Evolutionary conservation across 2,113 vertebrate species (phyloP).

Genomic region (Deroptyus accipitrinus): DNA sequence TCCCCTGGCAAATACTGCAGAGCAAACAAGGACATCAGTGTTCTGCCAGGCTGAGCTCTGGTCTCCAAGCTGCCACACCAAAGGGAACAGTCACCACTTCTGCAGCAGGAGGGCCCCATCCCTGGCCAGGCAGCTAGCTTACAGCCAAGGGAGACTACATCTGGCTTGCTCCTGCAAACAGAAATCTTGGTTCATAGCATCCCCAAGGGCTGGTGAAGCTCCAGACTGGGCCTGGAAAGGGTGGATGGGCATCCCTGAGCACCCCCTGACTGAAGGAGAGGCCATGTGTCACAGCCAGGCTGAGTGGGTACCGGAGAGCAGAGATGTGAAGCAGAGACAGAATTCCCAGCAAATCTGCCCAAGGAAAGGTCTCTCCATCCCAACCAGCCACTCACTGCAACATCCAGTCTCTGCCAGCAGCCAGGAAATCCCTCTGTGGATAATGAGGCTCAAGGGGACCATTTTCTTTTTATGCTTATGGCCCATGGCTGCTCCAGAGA

Average conservation of each 20-base stretch:
- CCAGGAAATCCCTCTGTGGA: neutral
- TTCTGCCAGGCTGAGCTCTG: neutral
- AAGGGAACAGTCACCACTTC: neutral
- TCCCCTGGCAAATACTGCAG: constrained; percentile 4
- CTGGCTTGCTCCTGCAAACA: neutral
- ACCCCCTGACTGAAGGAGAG: accelerated
- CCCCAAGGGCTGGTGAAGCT: neutral
- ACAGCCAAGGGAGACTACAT: neutral
- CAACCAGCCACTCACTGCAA: neutral
- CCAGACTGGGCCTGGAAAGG: neutral
- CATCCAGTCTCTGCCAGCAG: neutral
- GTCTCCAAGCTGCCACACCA: neutral
- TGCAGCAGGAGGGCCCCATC: neutral
- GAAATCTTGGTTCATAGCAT: neutral
- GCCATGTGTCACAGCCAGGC: neutral
- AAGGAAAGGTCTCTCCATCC: neutral
- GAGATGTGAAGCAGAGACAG: neutral
- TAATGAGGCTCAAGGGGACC: neutral
- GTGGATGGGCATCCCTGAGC: neutral
- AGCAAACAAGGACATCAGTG: neutral
- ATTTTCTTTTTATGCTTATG: neutral
- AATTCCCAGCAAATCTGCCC: neutral
- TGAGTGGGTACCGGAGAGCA: neutral
- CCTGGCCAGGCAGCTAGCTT: neutral
- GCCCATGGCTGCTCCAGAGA: neutral